phyloP scores from a whole-genome alignment of 2,888 invertebrate species.

The Andrena minutula region DNA sequence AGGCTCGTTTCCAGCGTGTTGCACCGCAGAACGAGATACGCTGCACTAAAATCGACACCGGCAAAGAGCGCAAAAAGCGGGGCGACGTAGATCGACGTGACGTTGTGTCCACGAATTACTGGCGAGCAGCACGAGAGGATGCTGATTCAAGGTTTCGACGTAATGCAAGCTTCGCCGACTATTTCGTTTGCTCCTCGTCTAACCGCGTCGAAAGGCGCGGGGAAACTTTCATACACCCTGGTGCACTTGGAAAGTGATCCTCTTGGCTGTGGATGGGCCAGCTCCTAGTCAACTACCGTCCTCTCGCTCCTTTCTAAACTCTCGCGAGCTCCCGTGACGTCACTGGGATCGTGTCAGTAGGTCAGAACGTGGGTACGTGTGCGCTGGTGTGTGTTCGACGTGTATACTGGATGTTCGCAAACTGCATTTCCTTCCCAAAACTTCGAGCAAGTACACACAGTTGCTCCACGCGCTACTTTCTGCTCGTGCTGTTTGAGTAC shows the following conservation, averaged over 20 bases:
- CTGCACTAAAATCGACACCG: constrained; percentile 46
- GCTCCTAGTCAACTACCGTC: constrained; percentile 31
- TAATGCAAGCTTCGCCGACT: constrained; percentile 14
- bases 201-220: background rate
- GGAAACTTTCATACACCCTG: constrained; percentile 17
- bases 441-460: background rate
- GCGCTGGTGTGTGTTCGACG: constrained; percentile 41
- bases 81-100: constrained; percentile 22
- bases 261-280: constrained; percentile 51
- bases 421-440: constrained; percentile 25
- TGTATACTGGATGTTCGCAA: constrained; percentile 50
- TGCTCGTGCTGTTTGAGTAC: background rate
- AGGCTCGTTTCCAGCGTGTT: constrained; percentile 27
- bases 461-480: constrained; percentile 4
- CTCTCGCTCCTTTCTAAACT: constrained; percentile 49
- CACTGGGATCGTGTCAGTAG: constrained; percentile 82
- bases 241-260: constrained; percentile 33
- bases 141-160: constrained; percentile 19
- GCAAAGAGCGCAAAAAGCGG: constrained; percentile 24
- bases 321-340: constrained; percentile 78
- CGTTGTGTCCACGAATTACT: constrained; percentile 28
- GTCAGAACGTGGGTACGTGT: constrained; percentile 79
- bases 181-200: constrained; percentile 3
- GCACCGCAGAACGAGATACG: constrained; percentile 44
- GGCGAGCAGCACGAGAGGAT: constrained; percentile 6